These are phyloP conservation scores for Atherinomorus stipes DNA, from an alignment of 2,113 vertebrate species.

Conservation along the genomic window DNA sequence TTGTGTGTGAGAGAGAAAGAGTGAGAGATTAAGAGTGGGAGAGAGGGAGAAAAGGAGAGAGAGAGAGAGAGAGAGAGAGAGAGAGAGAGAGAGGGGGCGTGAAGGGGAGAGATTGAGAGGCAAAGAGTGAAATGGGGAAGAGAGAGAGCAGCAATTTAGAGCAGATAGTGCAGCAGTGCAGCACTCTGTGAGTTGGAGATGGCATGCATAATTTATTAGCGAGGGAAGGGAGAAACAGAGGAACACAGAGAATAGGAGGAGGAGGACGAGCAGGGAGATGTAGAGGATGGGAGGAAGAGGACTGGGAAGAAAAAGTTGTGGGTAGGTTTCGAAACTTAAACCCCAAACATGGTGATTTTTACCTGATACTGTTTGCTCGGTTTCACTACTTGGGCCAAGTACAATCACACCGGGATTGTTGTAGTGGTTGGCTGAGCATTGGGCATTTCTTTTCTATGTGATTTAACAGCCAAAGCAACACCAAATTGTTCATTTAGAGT, in stretches of 20 bases:
- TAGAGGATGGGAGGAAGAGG: slow-evolving; percentile 50
- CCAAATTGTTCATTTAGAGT: neutral
- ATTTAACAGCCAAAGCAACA: neutral
- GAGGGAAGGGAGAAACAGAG: slow-evolving; percentile 75
- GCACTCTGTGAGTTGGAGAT: slow-evolving; percentile 82
- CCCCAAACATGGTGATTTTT: slow-evolving; percentile 40
- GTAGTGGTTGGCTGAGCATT: too few relatives aligned
- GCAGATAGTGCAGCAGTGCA: slow-evolving; percentile 88
- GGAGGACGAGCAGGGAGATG: slow-evolving; percentile 63
- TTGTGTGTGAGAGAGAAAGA: slow-evolving; percentile 38
- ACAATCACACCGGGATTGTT: too few relatives aligned
- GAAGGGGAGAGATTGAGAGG: slow-evolving; percentile 70
- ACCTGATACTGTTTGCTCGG: neutral
- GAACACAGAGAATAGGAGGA: slow-evolving; percentile 69
- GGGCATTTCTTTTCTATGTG: neutral
- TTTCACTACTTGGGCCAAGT: slow-evolving; percentile 5
- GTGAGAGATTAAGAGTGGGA: slow-evolving; percentile 56
- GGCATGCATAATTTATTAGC: slow-evolving; percentile 86
- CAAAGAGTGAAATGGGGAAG: slow-evolving; percentile 69
- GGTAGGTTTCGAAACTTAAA: slow-evolving; percentile 42
- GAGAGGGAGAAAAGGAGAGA: slow-evolving; percentile 33
- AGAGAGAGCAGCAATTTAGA: slow-evolving; percentile 85
- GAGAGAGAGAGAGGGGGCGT: slow-evolving; percentile 60
- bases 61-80: slow-evolving; percentile 58
- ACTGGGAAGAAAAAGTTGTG: slow-evolving; percentile 75